Percentiles rank a stretch among this genome's conserved stretches.
These are phyloP conservation scores for Brachirus orientalis DNA, from an alignment of 2,113 vertebrate genomes.

Conservation along the genomic window DNA sequence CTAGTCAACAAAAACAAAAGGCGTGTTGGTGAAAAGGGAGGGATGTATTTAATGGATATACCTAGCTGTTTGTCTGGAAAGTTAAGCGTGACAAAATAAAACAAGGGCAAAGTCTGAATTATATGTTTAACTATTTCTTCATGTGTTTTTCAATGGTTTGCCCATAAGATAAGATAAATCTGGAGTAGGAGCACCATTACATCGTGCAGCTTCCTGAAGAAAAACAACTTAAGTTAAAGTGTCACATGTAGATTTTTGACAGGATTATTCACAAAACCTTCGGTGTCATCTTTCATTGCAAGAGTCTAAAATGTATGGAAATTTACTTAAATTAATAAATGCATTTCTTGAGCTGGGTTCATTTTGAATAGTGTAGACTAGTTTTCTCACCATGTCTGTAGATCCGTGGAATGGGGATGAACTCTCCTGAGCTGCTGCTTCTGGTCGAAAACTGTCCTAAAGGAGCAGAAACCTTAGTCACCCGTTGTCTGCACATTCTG, in stretches of 20 bases:
- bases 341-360: no score
- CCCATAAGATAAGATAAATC: background rate
- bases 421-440: slow-evolving; percentile 92
- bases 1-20: no score
- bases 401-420: slow-evolving; percentile 98
- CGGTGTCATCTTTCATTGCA: no score
- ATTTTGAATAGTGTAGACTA: no score
- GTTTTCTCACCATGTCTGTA: slow-evolving; percentile 37
- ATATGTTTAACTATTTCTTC: slow-evolving; percentile 4
- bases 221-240: background rate
- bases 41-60: background rate
- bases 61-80: background rate
- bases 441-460: slow-evolving; percentile 96
- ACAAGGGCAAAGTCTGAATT: background rate
- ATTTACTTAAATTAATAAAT: background rate
- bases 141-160: background rate
- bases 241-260: background rate
- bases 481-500: slow-evolving; percentile 93
- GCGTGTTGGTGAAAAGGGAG: background rate
- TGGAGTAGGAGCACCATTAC: background rate
- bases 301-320: no score
- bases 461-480: slow-evolving; percentile 93
- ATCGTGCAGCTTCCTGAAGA: no score
- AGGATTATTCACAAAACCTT: background rate
- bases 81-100: background rate